phyloP scores from a whole-genome alignment of 1,140 invertebrate species.

The Pseudomyrmex concolor region DNA sequence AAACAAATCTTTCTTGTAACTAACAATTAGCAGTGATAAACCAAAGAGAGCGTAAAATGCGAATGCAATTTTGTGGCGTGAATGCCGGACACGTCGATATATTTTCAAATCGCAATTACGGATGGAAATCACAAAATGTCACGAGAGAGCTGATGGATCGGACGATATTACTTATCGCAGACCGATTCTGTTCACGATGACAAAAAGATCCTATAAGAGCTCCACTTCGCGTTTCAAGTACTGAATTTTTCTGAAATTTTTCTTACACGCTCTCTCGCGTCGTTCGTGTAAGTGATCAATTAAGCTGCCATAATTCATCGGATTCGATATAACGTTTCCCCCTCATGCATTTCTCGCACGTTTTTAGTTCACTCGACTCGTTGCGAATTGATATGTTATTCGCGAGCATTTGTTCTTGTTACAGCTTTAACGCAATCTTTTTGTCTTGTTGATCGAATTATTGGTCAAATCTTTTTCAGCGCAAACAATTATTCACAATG shows the following conservation, averaged over 20 bases:
- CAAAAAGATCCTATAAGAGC: slow-evolving; percentile 34
- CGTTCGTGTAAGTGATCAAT: slow-evolving; percentile 44
- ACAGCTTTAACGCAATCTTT: not conserved
- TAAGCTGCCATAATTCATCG: slow-evolving; percentile 36
- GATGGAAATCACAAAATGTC: slow-evolving; percentile 27
- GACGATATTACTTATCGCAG: slow-evolving; percentile 24
- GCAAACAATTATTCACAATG: not conserved
- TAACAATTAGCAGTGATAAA: slow-evolving; percentile 8
- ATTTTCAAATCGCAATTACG: slow-evolving; percentile 36
- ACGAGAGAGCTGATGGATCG: slow-evolving; percentile 35
- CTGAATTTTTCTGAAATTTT: slow-evolving; percentile 52
- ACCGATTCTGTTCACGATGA: slow-evolving; percentile 37
- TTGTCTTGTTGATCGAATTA: not conserved
- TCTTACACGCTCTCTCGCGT: not conserved
- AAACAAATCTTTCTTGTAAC: not conserved
- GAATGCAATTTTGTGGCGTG: not conserved
- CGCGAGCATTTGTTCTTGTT: not conserved
- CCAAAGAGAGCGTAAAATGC: not conserved
- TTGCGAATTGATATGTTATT: slow-evolving; percentile 43
- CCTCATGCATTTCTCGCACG: slow-evolving; percentile 3
- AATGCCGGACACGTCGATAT: slow-evolving; percentile 8
- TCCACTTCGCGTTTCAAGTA: slow-evolving; percentile 45
- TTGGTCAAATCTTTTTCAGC: not conserved
- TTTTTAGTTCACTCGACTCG: not conserved
- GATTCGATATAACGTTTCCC: slow-evolving; percentile 15